Evolutionary conservation across 2,888 invertebrate genomes (phyloP), one percentile per base, ranked within the genome.

Genomic region (Platycheirus albimanus): DNA sequence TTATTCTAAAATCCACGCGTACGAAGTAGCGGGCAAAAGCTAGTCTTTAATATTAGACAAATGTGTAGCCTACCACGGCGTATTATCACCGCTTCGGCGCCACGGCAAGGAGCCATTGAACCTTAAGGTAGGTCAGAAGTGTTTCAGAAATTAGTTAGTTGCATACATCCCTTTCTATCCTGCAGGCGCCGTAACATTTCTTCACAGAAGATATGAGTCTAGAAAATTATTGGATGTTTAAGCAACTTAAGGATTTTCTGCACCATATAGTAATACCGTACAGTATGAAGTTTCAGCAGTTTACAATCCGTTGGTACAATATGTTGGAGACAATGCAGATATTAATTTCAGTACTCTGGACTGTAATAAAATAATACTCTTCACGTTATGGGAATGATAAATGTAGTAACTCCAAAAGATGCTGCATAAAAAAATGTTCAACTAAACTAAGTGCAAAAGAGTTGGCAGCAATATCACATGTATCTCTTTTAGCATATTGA

Each of bases 321-420:
- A 76, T 67, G 75, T 51, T 67, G 61, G 38, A 58, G 75, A 76
- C 51, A 76, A 76, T 76, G 58, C 67, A 10, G 75, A 75, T 58
- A 67, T 75, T 49, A 75, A 75, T 58, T 58, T 58, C 47, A n/a
- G 17, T 3, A 75, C 51, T 47, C 45, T 75, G 67, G 75, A 75
- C 20, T 58, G 74, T 52, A n/a, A n/a, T n/a, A n/a, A n/a, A 51
- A 74, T 47, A 74, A 74, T 74, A 74, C 64, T 74, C 45, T 64
- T 11, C 61, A 72, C 52, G 72, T 38, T 38, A 38, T 38, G 13
- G 38, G 38, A 17, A 63, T 72, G 28, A 51, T 63, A 19, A 51
- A 72, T 38, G 52, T 63, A 15, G 63, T 52, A 30, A 63, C 63
- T 52, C 72, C 63, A 58, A 70, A 58, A 58, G 47, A 58, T 24